Base-by-base conservation (phyloP, 2,888 invertebrate genomes). In the Trichopoda pennipes region DNA sequence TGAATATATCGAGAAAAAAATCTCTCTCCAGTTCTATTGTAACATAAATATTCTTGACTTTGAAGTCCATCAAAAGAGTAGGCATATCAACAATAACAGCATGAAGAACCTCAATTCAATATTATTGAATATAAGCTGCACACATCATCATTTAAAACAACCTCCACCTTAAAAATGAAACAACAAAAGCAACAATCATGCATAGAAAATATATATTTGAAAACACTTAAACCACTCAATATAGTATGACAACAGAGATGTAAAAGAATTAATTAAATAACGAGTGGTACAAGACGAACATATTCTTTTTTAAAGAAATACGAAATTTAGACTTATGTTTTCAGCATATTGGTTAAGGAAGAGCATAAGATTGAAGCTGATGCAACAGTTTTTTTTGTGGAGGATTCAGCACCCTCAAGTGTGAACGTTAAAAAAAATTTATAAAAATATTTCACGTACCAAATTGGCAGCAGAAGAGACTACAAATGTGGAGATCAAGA, bases 141-240 rank as follows among this genome's bases (percentile, higher is more conserved):
- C 78, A 79, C 78, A 81, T 81, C 81, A 78, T 81, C 81, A 78
- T 81, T 81, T 78, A 81, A 81, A 74, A 66, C 81, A 81, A 81
- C 81, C 81, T 81, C 81, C 81, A 78, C 74, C 81, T 81, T 55
- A 78, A 74, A 81, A 81, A 55, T 60, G 66, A 21, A 63, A 44
- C 17, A 49, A 47, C n/a, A 74, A 23, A 23, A 68, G 56, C 68
- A 69, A 47, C 1, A 49, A 19, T 28, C 69, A 69, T 47, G 35
- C 35, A 32, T 7, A 68, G 19, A 55, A 73, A 28, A 28, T 28
- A 28, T 47, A 77, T 69, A n/a, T 63, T 55, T 42, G 77, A 78
- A 28, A 78, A 79, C 79, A 66, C 74, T 81, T 78, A 70, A 81
- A 75, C 70, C 66, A 78, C 81, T 81, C 74, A 69, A 64, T 74